Evolutionary conservation across 2,888 invertebrate species (phyloP).

Genomic region (Protodeltote pygarga): DNA sequence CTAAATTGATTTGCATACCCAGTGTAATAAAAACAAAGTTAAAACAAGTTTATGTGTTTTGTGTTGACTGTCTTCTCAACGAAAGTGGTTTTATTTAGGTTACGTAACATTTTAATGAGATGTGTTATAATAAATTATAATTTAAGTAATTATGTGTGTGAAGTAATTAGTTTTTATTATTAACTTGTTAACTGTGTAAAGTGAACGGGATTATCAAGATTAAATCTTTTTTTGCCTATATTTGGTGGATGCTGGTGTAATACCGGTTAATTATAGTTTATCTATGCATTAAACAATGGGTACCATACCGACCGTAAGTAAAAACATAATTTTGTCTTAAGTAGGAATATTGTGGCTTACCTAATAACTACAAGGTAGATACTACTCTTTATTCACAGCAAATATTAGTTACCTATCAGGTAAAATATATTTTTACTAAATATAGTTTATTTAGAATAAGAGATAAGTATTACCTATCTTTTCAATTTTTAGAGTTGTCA

Average conservation of each 20-base stretch:
- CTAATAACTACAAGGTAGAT: too few relatives aligned
- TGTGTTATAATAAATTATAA: constrained; percentile 30
- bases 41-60: constrained; percentile 37
- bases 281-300: too few relatives aligned
- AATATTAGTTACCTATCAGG: too few relatives aligned
- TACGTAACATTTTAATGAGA: constrained; percentile 31
- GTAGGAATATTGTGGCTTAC: too few relatives aligned
- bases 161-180: constrained; percentile 20
- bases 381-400: too few relatives aligned
- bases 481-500: too few relatives aligned
- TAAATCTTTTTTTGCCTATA: constrained; percentile 11
- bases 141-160: constrained; percentile 21
- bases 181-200: constrained; percentile 26
- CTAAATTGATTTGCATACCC: constrained; percentile 34
- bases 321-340: too few relatives aligned
- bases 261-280: too few relatives aligned
- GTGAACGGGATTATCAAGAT: constrained; percentile 30
- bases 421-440: too few relatives aligned
- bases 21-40: constrained; percentile 1
- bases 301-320: too few relatives aligned
- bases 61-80: constrained; percentile 13
- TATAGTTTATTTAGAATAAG: too few relatives aligned
- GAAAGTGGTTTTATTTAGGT: constrained; percentile 41
- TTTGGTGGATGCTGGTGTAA: neutral
- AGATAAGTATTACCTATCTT: too few relatives aligned